Base-by-base conservation (phyloP, 2,797 vertebrate genomes). In the Myotis planiceps region DNA sequence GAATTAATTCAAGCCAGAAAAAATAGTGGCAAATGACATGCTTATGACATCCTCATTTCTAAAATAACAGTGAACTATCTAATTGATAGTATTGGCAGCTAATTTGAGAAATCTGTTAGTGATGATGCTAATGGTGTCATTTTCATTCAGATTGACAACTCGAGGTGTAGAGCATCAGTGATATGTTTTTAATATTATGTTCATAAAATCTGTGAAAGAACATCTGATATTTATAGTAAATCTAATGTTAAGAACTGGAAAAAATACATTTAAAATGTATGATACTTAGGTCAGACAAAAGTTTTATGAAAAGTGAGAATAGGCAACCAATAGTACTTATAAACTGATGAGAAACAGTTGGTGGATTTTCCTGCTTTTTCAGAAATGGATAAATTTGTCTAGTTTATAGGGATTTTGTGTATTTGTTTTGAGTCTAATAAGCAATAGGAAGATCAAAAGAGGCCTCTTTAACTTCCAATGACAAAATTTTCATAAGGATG, bases 61-160 rank as follows among this genome's bases (percentile, higher is more conserved):
- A 97, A 93, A 93, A 90, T 95, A 93, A 94, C 87, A 88, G 74
- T 92, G 75, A 93, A 96, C 37, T 96, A 90, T 88, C 85, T 87
- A 82, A 97, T 96, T 97, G 95, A 97, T 96, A 68, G 87, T 95
- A 97, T 88, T 96, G 97, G 95, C 96, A 97, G 45, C 90, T 97
- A 82, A 94, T 93, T 93, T 88, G 84, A 94, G 93, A 97, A 97
- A 97, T 97, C 92, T 96, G 96, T 96, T 97, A 93, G 86, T 83
- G 60, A 79, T 74, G 93, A 90, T 97, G 81, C 65, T 92, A 80
- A 85, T 88, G 71, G 81, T 96, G 92, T 96, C 96, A 95, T 95
- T 97, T 96, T 92, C 78, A 51, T 92, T 96, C 66, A 88, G 85
- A 97, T 75, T 97, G 96, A 97, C 94, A 97, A 94, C 88, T 92